Base-by-base conservation (phyloP, 2,113 vertebrate species). In the Ailuropoda melanoleuca region DNA sequence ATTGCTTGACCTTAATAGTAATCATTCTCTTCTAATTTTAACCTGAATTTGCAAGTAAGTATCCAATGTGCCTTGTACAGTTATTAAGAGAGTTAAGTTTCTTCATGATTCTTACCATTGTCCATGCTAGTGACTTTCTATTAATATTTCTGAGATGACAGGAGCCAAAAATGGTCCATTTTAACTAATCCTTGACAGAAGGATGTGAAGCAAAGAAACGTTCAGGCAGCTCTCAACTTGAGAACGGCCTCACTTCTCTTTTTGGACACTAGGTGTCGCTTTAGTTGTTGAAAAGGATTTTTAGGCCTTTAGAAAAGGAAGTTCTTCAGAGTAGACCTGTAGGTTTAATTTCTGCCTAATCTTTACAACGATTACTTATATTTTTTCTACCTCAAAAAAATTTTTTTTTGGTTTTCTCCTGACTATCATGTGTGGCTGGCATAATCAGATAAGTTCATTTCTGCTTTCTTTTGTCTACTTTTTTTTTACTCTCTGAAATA, bases 211-310 rank as follows among this genome's bases (percentile, higher is more conserved):
- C 39, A 23, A 46, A 53, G 39, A 64, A 48, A 39, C 0, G 0
- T 26, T 50, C 19, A 4, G n/a, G 17, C 0, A 3, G 34, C 24
- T 86, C 50, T 84, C 2, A 29, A 53, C 34, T 60, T 26, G 17
- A 34, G 31, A 82, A 37, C 8, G 0, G 29, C 39, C 19, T 92
- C 55, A 64, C 21, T 89, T 95, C 89, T 72, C 89, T 77, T 78
- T 26, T 7, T 37, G 6, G 58, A 18, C 94, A 83, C 50, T 94
- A 96, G 95, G 74, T 97, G 97, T 94, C 80, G 50, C 90, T 91
- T 74, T 56, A 68, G 90, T 70, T 24, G 11, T 75, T 81, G 83
- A 55, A 93, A 97, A 97, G 64, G 50, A 83, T 17, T 14, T 21
- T 26, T 6, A 19, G 55, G 10, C 26, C 31, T 68, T 95, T 34